Evolutionary conservation across 1,140 invertebrate species (phyloP), one percentile per base, ranked within the genome.

Genomic region (Rhyzopertha dominica): DNA sequence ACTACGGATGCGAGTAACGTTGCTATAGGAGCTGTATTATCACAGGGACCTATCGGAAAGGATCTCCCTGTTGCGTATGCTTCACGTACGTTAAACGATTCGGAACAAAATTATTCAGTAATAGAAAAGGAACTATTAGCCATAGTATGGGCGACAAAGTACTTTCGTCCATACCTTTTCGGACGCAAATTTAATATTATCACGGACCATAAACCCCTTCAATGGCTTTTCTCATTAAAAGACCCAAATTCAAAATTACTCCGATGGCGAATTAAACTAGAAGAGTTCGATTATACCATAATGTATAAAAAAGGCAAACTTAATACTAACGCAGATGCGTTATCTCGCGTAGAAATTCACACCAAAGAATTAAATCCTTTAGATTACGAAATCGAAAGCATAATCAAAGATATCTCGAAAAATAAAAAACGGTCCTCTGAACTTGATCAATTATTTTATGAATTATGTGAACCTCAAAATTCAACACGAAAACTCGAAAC

Each of bases 111-210:
- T n/a, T n/a, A n/a, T n/a, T n/a, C n/a, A n/a, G n/a, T n/a, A n/a
- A n/a, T n/a, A n/a, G n/a, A n/a, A n/a, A 43, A 16, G 23, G 47
- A 31, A n/a, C 49, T 5, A 57, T 48, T 8, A 59, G n/a, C 55
- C 4, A 61, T 63, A 9, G 55, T 75, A 10, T 67, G 61, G 58
- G 66, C 65, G 5, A 58, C 70, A 4, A 59, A 67, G 37, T 51
- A 69, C 40, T 72, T 71, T 37, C 29, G 61, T 17, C 59, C 58
- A 5, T 66, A 66, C 43, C 22, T 65, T 7, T 60, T 17, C 4
- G 17, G 4, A 17, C 17, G 5, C n/a, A n/a, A n/a, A n/a, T n/a
- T n/a, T n/a, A n/a, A n/a, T n/a, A n/a, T n/a, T n/a, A n/a, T n/a
- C n/a, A 19, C 19, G 16, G 18, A 38, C 13, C 36, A 38, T 13